Evolutionary conservation across 2,113 vertebrate genomes (phyloP).

Genomic region (Eulemur rufifrons): DNA sequence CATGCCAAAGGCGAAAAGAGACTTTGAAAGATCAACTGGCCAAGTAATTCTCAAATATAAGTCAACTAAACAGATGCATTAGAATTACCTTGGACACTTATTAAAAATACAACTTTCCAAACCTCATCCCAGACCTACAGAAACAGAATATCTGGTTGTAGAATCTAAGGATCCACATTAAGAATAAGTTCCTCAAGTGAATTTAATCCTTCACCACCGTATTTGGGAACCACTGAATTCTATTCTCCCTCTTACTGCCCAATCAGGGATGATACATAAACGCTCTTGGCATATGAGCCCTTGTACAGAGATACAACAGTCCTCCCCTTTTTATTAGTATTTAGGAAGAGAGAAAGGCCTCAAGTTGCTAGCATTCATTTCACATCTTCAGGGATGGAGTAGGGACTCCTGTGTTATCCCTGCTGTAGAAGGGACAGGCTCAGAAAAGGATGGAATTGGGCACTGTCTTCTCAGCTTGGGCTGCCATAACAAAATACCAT

Average conservation of each 20-base stretch:
- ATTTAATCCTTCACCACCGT: not conserved
- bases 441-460: not conserved
- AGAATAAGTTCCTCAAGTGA: not conserved
- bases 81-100: not conserved
- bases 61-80: not conserved
- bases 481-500: not conserved
- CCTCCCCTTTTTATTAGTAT: not conserved
- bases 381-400: not conserved
- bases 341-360: constrained; percentile 6
- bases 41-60: not conserved
- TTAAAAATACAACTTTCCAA: not conserved
- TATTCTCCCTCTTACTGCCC: not conserved
- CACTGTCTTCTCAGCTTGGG: not conserved
- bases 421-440: not conserved
- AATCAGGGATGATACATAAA: not conserved
- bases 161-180: not conserved
- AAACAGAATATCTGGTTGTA: not conserved
- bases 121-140: not conserved
- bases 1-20: not conserved
- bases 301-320: not conserved
- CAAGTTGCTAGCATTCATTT: not conserved
- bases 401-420: too few species aligned
- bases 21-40: not conserved
- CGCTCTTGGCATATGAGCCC: not conserved
- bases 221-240: not conserved